Evolutionary conservation across 2,888 invertebrate species (phyloP), one percentile per base, ranked within the genome.

Genomic region (Gari tellinella): DNA sequence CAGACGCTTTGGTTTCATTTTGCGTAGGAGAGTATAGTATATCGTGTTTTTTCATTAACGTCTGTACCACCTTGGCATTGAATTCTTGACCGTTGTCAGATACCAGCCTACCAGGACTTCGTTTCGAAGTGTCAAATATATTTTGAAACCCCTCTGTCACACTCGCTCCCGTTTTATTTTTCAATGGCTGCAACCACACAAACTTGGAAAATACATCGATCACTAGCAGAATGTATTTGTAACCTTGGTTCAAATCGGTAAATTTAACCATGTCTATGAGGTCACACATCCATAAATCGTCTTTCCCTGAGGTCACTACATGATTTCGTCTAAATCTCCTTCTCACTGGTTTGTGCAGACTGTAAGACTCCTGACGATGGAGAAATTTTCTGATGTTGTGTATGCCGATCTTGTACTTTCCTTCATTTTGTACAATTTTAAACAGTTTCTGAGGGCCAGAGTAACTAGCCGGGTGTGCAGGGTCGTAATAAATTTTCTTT

Each of bases 211-310:
- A 52, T 3, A 5, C 19, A 31, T 52, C 52, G 14, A 52, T 52
- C n/a, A 31, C 7, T 17, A 43, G 43, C 14, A 43, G 14, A 43
- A 43, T 43, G 43, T 43, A 43, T 14, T 4, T 43, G 43, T 43
- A 43, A 19, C 43, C 43, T 43, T 43, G n/a, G 15, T 43, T 14
- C 43, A 4, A 43, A 5, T 43, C 14, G 5, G 31, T 10, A 31
- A 4, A 7, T 31, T 31, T 31, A 10, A 31, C 31, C 31, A 31
- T 31, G 38, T 72, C 77, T 19, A 70, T 70, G 1, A 76, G 45
- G 43, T 80, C 70, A 5, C 64, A 66, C 65, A 56, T 51, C 75
- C 75, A 76, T 15, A 73, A 53, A 52, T 80, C 73, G 49, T 76
- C 75, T 25, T 57, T 80, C 38, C 78, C 78, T 0, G 66, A 58